These are phyloP conservation scores for Eristalinus aeneus DNA, from an alignment of 2,888 invertebrate genomes.

Conservation along the genomic window DNA sequence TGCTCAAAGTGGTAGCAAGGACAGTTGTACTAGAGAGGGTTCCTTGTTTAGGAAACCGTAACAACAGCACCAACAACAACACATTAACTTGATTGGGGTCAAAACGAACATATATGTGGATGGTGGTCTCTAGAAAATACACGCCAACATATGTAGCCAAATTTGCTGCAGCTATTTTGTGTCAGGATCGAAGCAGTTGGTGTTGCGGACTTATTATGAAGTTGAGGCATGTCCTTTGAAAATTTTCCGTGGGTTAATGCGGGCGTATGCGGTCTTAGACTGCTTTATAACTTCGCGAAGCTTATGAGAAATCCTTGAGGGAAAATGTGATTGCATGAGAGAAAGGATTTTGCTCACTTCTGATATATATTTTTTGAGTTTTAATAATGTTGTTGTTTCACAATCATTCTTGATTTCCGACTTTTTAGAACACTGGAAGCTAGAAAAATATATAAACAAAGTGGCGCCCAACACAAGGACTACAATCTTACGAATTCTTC, in stretches of 20 bases:
- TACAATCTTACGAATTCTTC: too few species aligned
- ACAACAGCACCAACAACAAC: neutral
- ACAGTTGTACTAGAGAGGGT: slow-evolving; percentile 58
- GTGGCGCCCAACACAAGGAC: too few species aligned
- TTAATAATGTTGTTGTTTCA: too few species aligned
- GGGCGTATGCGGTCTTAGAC: neutral
- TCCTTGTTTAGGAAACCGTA: slow-evolving; percentile 3
- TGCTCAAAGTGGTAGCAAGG: slow-evolving; percentile 40
- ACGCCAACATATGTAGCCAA: neutral
- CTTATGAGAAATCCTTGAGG: neutral
- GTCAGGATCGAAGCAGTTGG: neutral
- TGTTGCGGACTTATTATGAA: neutral
- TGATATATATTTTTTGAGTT: too few species aligned
- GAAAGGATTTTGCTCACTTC: too few species aligned
- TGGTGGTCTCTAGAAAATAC: neutral
- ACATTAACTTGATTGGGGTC: neutral
- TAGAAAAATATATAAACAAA: too few species aligned
- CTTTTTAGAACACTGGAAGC: too few species aligned
- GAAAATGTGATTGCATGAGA: too few species aligned
- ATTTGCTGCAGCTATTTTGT: neutral
- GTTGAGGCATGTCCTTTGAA: neutral
- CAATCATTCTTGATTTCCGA: too few species aligned
- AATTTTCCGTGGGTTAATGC: neutral
- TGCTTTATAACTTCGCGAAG: neutral
- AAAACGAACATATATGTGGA: slow-evolving; percentile 8